Evolutionary conservation across 2,888 invertebrate species (phyloP), one percentile per base, ranked within the genome.

Genomic region (Cabera pusaria): DNA sequence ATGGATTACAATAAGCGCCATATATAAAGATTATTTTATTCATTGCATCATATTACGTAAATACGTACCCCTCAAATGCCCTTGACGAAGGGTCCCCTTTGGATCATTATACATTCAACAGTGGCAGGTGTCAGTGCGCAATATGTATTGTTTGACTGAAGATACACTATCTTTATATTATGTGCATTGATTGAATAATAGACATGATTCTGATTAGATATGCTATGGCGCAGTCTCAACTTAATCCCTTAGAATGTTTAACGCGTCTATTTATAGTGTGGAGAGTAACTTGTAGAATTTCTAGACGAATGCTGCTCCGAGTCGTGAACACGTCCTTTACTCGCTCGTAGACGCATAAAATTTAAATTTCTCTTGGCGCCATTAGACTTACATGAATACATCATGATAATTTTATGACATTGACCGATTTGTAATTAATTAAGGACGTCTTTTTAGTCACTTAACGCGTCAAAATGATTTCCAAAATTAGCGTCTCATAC

Each of bases 121-220:
- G 38, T 31, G 43, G 23, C 35, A 39, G 25, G 39, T 32, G 36
- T 31, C 38, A 35, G 24, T 48, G 42, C 35, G 44, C 42, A 52
- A 38, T 45, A 36, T 40, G 39, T 28, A 50, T 53, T 50, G 52
- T 50, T 48, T 44, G 27, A 41, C 25, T 37, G 33, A 28, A 38
- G 28, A 31, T 41, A 49, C 44, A 38, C n/a, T 11, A 31, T 44
- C 39, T 48, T 4, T 3, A 4, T 24, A 39, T 29, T 44, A 52
- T 45, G 48, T 45, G 52, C 45, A 49, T 50, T 47, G 48, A 46
- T 49, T 56, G 39, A 43, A 44, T 44, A 44, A 44, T 34, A 35
- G 12, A 14, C 28, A 33, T 34, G 39, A 31, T 18, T 25, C 25
- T 44, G 19, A 50, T 48, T 45, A 39, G 14, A 28, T 41, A 50